Evolutionary conservation across 2,113 vertebrate genomes (phyloP).

Genomic region (Puntigrus tetrazona): DNA sequence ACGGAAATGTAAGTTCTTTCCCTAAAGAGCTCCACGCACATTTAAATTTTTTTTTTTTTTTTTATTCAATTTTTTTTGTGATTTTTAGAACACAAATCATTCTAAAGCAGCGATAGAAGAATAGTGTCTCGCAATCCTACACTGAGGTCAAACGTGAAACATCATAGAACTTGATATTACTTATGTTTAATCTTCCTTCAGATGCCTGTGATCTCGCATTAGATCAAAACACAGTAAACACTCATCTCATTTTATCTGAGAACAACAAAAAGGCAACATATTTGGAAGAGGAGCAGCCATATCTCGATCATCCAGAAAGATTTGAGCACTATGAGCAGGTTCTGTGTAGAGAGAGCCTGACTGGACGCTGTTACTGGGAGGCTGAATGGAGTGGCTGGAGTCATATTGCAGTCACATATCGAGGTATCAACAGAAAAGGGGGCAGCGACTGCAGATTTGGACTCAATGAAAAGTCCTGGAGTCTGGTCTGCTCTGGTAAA

Average conservation of each 20-base stretch:
- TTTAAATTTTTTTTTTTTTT: no score
- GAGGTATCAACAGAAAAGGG: background rate
- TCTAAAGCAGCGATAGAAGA: background rate
- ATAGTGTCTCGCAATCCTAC: background rate
- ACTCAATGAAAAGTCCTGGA: background rate
- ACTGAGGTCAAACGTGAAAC: background rate
- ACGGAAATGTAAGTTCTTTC: background rate
- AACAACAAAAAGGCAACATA: background rate
- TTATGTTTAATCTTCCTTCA: background rate
- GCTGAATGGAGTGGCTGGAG: background rate
- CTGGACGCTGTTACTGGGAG: conserved; percentile 3
- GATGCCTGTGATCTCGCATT: background rate
- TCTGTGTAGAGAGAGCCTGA: background rate
- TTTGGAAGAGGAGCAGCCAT: background rate
- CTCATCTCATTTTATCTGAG: conserved; percentile 1
- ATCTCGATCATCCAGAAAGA: conserved; percentile 9
- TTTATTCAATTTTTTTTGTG: background rate
- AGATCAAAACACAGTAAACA: background rate
- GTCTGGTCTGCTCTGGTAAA: conserved; percentile 6
- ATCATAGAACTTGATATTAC: background rate
- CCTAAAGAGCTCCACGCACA: background rate
- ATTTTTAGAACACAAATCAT: background rate
- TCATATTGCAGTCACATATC: background rate
- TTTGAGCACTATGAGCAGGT: background rate
- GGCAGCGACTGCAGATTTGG: background rate